Evolutionary conservation across 1,140 invertebrate genomes (phyloP), one percentile per base, ranked within the genome.

Genomic region (Homalodisca vitripennis): DNA sequence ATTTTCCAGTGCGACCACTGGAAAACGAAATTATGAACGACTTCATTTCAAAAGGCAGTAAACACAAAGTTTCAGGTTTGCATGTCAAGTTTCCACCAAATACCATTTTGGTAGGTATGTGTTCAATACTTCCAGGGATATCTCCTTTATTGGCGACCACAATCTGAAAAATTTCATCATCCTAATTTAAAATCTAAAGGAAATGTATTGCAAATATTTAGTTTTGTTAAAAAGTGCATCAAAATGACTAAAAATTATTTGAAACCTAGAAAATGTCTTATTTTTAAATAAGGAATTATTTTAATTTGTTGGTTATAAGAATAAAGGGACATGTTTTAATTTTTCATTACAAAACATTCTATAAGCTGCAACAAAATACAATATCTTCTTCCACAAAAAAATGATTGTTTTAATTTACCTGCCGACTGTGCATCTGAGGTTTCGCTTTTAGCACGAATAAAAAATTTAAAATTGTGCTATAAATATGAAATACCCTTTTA

Each of bases 21-120:
- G 14, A 60, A 26, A 60, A 60, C 6, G 55, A 60, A 12, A 60
- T 60, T 3, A 60, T 60, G 26, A 60, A 60, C 12, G 55, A 60
- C 26, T 60, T 60, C 26, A 60, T 30, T 12, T 60, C 55, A 30
- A 27, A 60, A 10, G 55, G 55, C 55, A 27, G 13, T 24, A 60
- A n/a, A 60, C 55, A 60, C 26, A 27, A 26, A 12, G 6, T 2
- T 27, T 13, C 12, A 3, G 55, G 55, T 27, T 60, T 10, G 10
- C 14, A 13, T 27, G 27, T 60, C 27, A 60, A 12, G 10, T 14
- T 27, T 29, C 55, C 55, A 60, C 55, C 55, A 60, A 60, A 60
- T n/a, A n/a, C 55, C 29, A 26, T 26, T 3, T 60, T 2, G 2
- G 22, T 60, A 10, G 26, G 55, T 13, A 60, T 26, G 24, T 60